Evolutionary conservation across 2,113 vertebrate species (phyloP), one percentile per base, ranked within the genome.

Genomic region (Pao palembangensis): DNA sequence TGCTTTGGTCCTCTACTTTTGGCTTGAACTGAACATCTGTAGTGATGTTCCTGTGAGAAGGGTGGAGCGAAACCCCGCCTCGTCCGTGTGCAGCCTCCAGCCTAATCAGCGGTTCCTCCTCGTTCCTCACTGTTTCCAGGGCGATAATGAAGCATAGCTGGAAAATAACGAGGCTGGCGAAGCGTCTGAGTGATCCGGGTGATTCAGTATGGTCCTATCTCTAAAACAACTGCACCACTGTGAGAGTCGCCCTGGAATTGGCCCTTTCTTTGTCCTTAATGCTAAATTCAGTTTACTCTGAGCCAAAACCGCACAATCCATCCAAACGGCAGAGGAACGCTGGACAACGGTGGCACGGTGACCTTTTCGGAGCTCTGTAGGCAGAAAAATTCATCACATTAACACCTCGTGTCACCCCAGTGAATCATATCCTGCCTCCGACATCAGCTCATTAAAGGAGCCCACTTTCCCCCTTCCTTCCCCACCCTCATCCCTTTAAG

Each of bases 71-170:
- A 43, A 6, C 3, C 10, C 15, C 12, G 15, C 42, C 34, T 38
- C n/a, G 48, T 51, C 3, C 59, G 31, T 43, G 53, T 53, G 31
- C 18, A 58, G 50, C 17, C 2, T n/a, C 50, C 25, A 44, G 56
- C 58, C 50, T 52, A 41, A 44, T 17, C 65, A 62, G 65, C 6
- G 14, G 64, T 20, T 42, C 67, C 15, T 34, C 67, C 73, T 57
- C 55, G 65, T 51, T 3, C 55, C 13, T 52, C 52, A 25, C 59
- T 59, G 60, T 73, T 71, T 61, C 67, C 58, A 7, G 48, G 41
- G 47, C 47, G 55, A 73, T 56, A 78, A 76, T 76, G 76, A 64
- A 44, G 69, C 69, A 19, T 64, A 48, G 48, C 51, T 19, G 15
- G 17, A 47, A 50, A 46, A 74, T 67, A 69, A 55, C 49, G 74